These are phyloP conservation scores for Sinocyclocheilus maitianheensis DNA, from an alignment of 2,113 vertebrate species.

Conservation along the genomic window DNA sequence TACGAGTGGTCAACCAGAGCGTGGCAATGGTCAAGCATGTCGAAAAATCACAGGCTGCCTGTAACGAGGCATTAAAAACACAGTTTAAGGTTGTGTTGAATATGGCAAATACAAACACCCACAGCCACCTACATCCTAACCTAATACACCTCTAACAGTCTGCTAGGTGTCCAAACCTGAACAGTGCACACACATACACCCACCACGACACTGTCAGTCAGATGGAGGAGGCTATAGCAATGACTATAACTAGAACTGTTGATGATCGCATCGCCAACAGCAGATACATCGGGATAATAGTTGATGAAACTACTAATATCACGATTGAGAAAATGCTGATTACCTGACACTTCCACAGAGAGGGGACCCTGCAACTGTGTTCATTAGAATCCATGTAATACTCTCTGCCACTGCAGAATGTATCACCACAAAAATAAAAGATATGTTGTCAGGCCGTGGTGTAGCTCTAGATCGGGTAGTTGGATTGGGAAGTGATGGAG, in stretches of 20 bases:
- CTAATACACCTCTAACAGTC: too few species aligned
- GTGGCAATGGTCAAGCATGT: too few species aligned
- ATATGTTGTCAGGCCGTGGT: background rate
- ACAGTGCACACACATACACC: background rate
- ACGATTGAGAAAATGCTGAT: background rate
- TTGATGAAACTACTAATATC: background rate
- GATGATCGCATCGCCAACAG: background rate
- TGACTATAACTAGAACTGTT: background rate
- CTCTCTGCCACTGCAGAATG: background rate
- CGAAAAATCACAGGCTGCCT: too few species aligned
- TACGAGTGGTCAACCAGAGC: too few species aligned
- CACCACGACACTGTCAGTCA: background rate
- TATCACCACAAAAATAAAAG: background rate
- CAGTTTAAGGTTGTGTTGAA: background rate
- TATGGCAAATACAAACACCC: too few species aligned
- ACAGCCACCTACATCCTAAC: too few species aligned
- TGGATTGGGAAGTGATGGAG: background rate
- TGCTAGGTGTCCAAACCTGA: background rate
- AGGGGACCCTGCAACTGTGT: background rate
- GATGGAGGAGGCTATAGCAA: background rate
- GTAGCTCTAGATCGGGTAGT: background rate
- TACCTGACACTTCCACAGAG: background rate
- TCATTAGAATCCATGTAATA: background rate
- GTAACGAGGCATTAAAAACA: too few species aligned
- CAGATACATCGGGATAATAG: background rate